A percentile compares a stretch with the other conserved stretches of the same genome.
These are phyloP conservation scores for Aegotheles bennettii DNA, from an alignment of 2,113 vertebrate species.

Conservation along the genomic window DNA sequence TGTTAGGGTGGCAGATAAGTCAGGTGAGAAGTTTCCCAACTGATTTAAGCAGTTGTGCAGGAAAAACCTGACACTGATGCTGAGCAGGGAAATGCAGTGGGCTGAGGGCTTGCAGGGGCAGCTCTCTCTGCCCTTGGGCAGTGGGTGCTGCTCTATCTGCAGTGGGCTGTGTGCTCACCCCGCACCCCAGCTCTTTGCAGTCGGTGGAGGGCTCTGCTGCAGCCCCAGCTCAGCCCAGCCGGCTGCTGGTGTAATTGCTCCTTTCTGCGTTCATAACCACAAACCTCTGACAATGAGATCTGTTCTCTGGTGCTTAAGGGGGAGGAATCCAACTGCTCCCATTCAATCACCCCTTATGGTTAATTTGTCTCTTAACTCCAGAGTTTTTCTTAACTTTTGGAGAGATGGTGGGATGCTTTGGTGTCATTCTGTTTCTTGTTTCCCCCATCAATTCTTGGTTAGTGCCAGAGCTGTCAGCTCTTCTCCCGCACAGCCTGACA, in stretches of 20 bases:
- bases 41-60: not conserved
- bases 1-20: not conserved
- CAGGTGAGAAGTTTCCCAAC: not conserved
- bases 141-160: not conserved
- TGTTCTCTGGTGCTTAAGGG: not conserved
- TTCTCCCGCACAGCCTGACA: not conserved
- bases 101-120: not conserved
- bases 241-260: not conserved
- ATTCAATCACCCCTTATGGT: not conserved
- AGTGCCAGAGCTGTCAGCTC: not conserved
- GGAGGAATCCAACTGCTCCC: not conserved
- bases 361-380: not conserved
- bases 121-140: not conserved
- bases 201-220: fast-evolving
- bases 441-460: not conserved
- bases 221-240: not conserved
- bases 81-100: not conserved
- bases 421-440: not conserved
- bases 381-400: not conserved
- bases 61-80: not conserved
- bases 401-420: not conserved
- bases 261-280: not conserved
- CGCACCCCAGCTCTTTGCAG: fast-evolving
- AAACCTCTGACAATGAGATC: not conserved
- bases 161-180: fast-evolving